Percentiles rank a stretch among this genome's conserved stretches.
These are phyloP conservation scores for Drosophila paramelanica DNA, from an alignment of 2,888 invertebrate species.

Conservation along the genomic window DNA sequence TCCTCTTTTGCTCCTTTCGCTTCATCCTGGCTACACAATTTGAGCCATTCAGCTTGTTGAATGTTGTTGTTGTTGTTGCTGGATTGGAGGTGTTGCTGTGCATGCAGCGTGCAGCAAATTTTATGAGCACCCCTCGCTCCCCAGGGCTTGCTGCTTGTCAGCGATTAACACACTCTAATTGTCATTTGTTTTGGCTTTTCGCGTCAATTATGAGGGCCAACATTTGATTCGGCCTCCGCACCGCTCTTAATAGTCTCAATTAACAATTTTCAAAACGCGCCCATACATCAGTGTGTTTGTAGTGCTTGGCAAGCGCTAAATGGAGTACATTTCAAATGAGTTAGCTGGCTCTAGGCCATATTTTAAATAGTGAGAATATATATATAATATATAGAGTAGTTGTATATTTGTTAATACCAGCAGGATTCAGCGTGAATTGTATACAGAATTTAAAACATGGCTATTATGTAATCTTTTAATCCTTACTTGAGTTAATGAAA, in stretches of 20 bases:
- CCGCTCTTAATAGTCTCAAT: slow-evolving; percentile 27
- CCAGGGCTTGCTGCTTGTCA: slow-evolving; percentile 20
- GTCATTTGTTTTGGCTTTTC: slow-evolving; percentile 66
- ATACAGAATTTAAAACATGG: no score
- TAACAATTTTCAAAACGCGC: slow-evolving; percentile 35
- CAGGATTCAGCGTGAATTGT: no score
- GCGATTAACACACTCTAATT: slow-evolving; percentile 76
- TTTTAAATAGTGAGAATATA: slow-evolving; percentile 14
- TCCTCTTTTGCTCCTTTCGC: not conserved
- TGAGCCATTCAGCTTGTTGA: slow-evolving; percentile 10
- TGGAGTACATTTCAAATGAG: slow-evolving; percentile 23
- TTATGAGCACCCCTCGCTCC: slow-evolving; percentile 21
- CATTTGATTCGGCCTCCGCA: slow-evolving; percentile 11
- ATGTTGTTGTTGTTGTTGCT: slow-evolving; percentile 12
- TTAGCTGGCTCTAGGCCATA: slow-evolving; percentile 22
- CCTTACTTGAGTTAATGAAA: no score
- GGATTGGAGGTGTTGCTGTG: slow-evolving; percentile 41
- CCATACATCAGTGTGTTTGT: slow-evolving; percentile 33
- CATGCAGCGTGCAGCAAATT: slow-evolving; percentile 49
- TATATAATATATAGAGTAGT: no score
- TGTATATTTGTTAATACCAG: no score
- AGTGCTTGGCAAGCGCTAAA: slow-evolving; percentile 9
- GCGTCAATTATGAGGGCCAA: slow-evolving; percentile 31
- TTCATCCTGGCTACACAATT: not conserved
- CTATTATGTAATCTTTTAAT: no score